phyloP scores from a whole-genome alignment of 37 sponge, comb jelly and placozoan genomes.

The Chondrilla cf. caribensis region DNA sequence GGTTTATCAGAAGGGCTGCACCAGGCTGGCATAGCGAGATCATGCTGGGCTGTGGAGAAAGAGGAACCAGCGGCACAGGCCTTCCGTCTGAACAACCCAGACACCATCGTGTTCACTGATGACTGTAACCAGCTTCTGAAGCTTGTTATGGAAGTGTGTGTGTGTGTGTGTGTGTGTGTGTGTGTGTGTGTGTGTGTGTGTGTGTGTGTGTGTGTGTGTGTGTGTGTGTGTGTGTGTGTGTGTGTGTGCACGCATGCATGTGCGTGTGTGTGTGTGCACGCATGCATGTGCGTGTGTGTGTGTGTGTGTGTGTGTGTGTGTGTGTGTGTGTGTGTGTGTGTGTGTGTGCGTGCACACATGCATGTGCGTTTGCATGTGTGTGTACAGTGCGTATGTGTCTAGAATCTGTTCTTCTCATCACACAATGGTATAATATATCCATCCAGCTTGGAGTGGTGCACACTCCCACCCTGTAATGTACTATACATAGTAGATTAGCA shows the following conservation, averaged over 20 bases:
- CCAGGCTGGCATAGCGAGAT: constrained; percentile 72
- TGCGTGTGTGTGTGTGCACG: background rate
- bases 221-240: background rate
- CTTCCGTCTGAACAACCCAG: constrained; percentile 70
- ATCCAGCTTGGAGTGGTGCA: no score
- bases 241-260: background rate
- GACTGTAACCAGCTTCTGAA: constrained; percentile 83
- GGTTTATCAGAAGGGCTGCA: constrained; percentile 85
- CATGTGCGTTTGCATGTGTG: background rate
- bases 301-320: constrained; percentile 1
- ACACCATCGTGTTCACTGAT: constrained; percentile 84
- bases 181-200: background rate
- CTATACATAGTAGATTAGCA: no score
- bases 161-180: background rate
- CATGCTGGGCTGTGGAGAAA: constrained; percentile 85
- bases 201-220: no score
- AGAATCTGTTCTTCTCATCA: no score
- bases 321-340: background rate
- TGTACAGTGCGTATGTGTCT: background rate
- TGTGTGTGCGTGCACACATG: background rate
- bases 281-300: background rate
- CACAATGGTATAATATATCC: no score
- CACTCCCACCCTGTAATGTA: no score
- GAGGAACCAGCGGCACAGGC: constrained; percentile 86
- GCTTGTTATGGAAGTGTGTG: constrained; percentile 77